Evolutionary conservation across 2,797 vertebrate genomes (phyloP).

Genomic region (Vireo griseus): DNA sequence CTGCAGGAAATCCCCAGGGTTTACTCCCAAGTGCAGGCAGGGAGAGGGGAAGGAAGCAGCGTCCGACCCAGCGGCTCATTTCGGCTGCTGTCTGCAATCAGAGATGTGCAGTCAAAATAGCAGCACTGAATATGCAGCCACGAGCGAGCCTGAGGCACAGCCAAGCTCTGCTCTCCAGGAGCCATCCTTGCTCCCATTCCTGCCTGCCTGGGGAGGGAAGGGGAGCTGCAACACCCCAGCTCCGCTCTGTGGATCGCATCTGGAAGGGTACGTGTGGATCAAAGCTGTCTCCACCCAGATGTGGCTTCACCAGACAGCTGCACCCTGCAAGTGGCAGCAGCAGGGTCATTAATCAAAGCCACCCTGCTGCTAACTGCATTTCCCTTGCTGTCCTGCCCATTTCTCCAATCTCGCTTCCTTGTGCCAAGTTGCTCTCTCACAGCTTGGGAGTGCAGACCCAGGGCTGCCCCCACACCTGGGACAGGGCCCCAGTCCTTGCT

Average conservation of each 20-base stretch:
- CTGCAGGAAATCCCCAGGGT: neutral
- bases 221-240: neutral
- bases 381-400: neutral
- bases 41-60: neutral
- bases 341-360: neutral
- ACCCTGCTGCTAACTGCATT: neutral
- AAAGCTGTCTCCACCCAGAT: neutral
- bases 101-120: neutral
- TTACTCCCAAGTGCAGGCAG: neutral
- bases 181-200: neutral
- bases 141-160: neutral
- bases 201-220: fast-evolving
- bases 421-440: neutral
- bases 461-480: neutral
- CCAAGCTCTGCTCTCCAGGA: neutral
- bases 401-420: neutral
- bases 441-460: neutral
- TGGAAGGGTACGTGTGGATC: neutral
- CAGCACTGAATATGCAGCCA: neutral
- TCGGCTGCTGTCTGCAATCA: neutral
- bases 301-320: neutral
- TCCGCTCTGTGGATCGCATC: neutral
- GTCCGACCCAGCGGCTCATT: neutral
- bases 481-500: neutral
- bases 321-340: neutral